Evolutionary conservation across 2,888 invertebrate genomes (phyloP), one percentile per base, ranked within the genome.

Genomic region (Hirtodrosophila alboralis): DNA sequence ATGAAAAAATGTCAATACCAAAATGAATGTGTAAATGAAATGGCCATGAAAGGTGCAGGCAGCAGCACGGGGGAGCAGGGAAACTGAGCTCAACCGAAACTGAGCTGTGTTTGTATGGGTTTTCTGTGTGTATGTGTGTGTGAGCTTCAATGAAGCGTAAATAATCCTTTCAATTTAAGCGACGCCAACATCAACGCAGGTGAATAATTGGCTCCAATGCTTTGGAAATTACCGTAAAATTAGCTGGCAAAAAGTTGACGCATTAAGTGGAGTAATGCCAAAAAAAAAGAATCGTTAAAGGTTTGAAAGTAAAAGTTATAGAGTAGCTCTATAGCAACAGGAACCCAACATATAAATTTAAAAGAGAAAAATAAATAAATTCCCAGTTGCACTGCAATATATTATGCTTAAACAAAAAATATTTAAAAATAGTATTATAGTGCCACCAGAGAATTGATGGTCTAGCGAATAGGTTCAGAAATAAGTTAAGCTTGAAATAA

Each of bases 191-290:
- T 73, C 75, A 81, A 64, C 64, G 60, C 86, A 80, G 73, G 66
- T 84, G 81, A 84, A 86, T 83, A 86, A 83, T 86, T 84, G 83
- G 73, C 78, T 67, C 54, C 84, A 72, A 77, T 77, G 81, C 84
- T 69, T 71, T 77, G 75, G 61, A 86, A 86, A 78, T 84, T 81
- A 72, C 79, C 86, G 86, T 86, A 81, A 81, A 81, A 86, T 86
- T 84, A 81, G 85, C 81, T 64, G 51, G 44, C 65, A 58, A 49
- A 64, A 59, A 61, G 28, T 45, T 33, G 47, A 44, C 49, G 47
- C 73, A 41, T 48, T 16, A 30, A 41, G 30, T 61, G 61, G 38
- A 59, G 21, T 18, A 60, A 27, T 21, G 38, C 40, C 33, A 34
- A 41, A 38, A 27, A 41, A 13, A n/a, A 28, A 8, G 23, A 23